Base-by-base conservation (phyloP, 2,113 vertebrate genomes). In the Rhea americana region DNA sequence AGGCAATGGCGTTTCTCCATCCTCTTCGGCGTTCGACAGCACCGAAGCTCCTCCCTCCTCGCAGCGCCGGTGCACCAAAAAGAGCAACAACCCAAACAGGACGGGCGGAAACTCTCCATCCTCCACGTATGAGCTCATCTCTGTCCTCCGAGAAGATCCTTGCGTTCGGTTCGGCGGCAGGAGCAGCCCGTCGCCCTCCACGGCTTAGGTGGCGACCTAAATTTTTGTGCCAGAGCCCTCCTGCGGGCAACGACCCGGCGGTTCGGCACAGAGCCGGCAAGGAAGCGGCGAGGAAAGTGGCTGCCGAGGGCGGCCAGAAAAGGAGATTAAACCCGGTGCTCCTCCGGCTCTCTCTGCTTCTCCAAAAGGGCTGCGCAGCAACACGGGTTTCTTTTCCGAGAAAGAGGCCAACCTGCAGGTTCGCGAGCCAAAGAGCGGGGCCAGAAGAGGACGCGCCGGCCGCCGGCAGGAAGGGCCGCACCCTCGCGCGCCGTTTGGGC, bases 1-100 rank as follows among this genome's bases (percentile, higher is more conserved):
- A 6, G 1, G 13, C 3, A 0, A 32, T 11, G 1, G 1, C 10
- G 1, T 35, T 67, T 50, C 26, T n/a, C 4, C 1, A n/a, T 80
- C 43, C 7, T 24, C 11, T 59, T 50, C 26, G 50, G 21, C 13
- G 30, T 22, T 5, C 1, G 18, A 43, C 11, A 55, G 70, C 63
- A 28, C 26, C 9, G 9, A 51, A 81, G 26, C 6, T 7, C 28
- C 50, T 32, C 56, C 55, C 11, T 30, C 30, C 26, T 48, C 47
- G 25, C 32, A n/a, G 39, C 1, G 0, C 28, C 2, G 28, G 18
- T 28, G 37, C 32, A 35, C 21, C 1, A 2, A 6, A 9, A 53
- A 18, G 12, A 58, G 28, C 48, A 41, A 41, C 56, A 13, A 20
- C 48, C 22, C 15, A 47, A 48, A 28, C 3, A 12, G 43, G 17